Evolutionary conservation across 2,888 invertebrate species (phyloP).

Genomic region (Diarsia mendica): DNA sequence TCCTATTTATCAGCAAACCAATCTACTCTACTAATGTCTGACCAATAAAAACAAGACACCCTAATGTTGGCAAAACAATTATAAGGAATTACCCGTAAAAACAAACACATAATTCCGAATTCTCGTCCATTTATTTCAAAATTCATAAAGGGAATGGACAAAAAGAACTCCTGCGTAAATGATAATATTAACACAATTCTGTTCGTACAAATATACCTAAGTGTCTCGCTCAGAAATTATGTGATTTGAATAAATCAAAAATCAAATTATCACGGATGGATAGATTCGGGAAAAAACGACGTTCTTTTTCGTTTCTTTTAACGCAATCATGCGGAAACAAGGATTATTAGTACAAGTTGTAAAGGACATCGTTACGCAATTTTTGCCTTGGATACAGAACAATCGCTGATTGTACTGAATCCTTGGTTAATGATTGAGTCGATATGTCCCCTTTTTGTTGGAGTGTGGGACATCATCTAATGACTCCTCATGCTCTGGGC

Average conservation of each 20-base stretch:
- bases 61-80: not conserved
- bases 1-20: not conserved
- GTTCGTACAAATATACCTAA: slow-evolving; percentile 27
- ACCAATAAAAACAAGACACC: not conserved
- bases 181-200: slow-evolving; percentile 42
- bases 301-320: slow-evolving; percentile 32
- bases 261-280: slow-evolving; percentile 38
- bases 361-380: not conserved
- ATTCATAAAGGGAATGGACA: slow-evolving; percentile 17
- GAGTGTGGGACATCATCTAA: too few species aligned
- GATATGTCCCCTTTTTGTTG: not conserved
- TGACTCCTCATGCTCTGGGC: too few species aligned
- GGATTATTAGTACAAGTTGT: not conserved
- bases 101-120: slow-evolving; percentile 10
- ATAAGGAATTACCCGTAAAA: slow-evolving; percentile 4
- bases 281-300: slow-evolving; percentile 14
- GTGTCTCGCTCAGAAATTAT: slow-evolving; percentile 49
- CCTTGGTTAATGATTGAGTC: not conserved
- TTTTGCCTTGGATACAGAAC: not conserved
- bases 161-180: slow-evolving; percentile 32
- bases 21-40: not conserved
- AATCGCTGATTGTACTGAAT: not conserved
- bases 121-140: not conserved
- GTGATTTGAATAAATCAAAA: slow-evolving; percentile 58
- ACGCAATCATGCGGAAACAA: slow-evolving; percentile 26